phyloP scores from a whole-genome alignment of 2,113 vertebrate species.

The Mobula birostris region DNA sequence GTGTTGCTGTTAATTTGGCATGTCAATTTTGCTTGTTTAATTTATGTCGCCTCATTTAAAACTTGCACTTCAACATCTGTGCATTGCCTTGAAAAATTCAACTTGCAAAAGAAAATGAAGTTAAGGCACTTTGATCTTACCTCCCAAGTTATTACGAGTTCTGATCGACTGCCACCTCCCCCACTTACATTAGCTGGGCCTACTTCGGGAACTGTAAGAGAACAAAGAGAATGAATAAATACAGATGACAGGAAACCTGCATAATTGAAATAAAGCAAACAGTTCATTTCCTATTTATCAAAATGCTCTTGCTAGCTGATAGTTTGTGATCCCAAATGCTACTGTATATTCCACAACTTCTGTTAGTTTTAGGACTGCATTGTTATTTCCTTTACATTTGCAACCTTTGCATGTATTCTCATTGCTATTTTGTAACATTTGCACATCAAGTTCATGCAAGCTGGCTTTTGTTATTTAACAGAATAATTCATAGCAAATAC shows the following conservation, averaged over 20 bases:
- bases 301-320: neutral
- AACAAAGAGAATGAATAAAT: conserved; percentile 48
- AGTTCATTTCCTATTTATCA: neutral
- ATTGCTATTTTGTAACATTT: neutral
- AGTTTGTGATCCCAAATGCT: neutral
- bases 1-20: neutral
- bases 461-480: neutral
- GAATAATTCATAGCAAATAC: no score
- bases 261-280: neutral
- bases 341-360: neutral
- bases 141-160: conserved; percentile 96
- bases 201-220: conserved; percentile 74
- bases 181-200: conserved; percentile 87
- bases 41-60: neutral
- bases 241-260: neutral
- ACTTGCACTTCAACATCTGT: neutral
- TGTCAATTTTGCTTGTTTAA: neutral
- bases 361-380: neutral
- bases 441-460: neutral
- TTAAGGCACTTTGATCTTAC: conserved; percentile 64
- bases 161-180: conserved; percentile 89
- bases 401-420: neutral
- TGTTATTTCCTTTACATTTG: neutral
- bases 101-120: neutral
- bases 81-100: neutral